These are phyloP conservation scores for Anser cygnoides DNA, from an alignment of 2,113 vertebrate species.

Conservation along the genomic window DNA sequence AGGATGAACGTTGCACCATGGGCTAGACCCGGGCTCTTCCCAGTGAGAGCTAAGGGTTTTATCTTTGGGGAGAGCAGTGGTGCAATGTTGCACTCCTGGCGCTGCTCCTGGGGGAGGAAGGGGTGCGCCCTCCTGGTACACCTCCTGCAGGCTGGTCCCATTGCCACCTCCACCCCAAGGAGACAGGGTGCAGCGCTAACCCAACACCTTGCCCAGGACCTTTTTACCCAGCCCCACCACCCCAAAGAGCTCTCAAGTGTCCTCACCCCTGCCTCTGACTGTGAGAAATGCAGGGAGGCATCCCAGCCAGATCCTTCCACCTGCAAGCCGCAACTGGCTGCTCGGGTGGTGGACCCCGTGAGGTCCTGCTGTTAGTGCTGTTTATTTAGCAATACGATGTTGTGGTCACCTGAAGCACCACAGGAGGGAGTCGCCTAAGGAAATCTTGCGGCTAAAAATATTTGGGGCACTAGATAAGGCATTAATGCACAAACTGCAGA, in stretches of 20 bases:
- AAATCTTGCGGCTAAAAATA: neutral
- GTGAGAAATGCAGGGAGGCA: neutral
- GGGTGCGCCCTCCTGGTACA: neutral
- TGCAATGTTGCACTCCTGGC: accelerated
- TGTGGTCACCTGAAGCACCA: neutral
- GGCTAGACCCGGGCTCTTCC: neutral
- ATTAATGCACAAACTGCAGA: neutral
- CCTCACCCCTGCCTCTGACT: neutral
- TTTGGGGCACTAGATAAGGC: neutral
- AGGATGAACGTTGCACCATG: neutral
- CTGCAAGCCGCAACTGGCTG: neutral
- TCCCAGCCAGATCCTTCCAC: neutral
- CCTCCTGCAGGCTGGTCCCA: neutral
- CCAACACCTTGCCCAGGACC: neutral
- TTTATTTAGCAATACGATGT: neutral
- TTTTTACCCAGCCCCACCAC: neutral
- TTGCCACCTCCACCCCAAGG: neutral
- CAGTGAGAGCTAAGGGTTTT: neutral
- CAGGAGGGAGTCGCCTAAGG: neutral
- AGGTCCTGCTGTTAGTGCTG: neutral
- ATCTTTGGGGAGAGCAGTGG: neutral
- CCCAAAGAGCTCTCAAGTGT: neutral
- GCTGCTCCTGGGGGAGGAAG: too few species aligned
- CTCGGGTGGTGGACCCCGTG: too few species aligned
- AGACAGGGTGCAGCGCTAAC: neutral